These are phyloP conservation scores for Nerophis ophidion DNA, from an alignment of 2,113 vertebrate species.

Conservation along the genomic window DNA sequence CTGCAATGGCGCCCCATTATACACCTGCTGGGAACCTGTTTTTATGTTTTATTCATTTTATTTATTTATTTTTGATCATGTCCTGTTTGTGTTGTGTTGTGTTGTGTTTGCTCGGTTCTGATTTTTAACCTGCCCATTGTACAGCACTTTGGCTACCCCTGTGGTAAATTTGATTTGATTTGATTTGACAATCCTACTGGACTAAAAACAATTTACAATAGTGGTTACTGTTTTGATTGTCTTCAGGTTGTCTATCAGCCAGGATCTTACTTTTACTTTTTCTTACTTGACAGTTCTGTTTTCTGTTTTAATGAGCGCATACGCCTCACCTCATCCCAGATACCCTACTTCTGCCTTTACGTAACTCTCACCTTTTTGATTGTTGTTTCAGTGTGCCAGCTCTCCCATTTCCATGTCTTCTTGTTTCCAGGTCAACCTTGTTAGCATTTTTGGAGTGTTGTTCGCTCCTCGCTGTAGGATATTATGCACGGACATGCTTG, in stretches of 20 bases:
- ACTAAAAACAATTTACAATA: background rate
- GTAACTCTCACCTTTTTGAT: slow-evolving; percentile 9
- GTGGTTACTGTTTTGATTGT: background rate
- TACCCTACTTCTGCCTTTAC: slow-evolving; percentile 5
- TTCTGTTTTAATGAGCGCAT: background rate
- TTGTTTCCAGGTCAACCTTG: slow-evolving; percentile 5
- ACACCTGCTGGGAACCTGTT: too few relatives aligned
- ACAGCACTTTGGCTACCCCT: too few relatives aligned
- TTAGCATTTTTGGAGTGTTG: slow-evolving; percentile 6
- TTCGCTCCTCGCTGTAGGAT: background rate
- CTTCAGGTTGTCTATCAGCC: background rate
- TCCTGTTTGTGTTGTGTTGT: too few relatives aligned
- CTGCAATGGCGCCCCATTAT: too few relatives aligned
- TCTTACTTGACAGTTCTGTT: background rate
- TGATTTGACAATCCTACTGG: too few relatives aligned
- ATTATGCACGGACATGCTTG: background rate
- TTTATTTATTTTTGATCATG: too few relatives aligned
- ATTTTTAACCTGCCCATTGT: too few relatives aligned
- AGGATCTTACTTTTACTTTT: background rate
- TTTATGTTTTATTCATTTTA: too few relatives aligned
- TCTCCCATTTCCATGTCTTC: background rate
- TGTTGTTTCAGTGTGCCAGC: slow-evolving; percentile 6
- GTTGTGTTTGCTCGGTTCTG: too few relatives aligned
- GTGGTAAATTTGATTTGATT: too few relatives aligned
- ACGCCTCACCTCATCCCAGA: background rate